Evolutionary conservation across 2,888 invertebrate species (phyloP).

Genomic region (Neoscelio sp.): DNA sequence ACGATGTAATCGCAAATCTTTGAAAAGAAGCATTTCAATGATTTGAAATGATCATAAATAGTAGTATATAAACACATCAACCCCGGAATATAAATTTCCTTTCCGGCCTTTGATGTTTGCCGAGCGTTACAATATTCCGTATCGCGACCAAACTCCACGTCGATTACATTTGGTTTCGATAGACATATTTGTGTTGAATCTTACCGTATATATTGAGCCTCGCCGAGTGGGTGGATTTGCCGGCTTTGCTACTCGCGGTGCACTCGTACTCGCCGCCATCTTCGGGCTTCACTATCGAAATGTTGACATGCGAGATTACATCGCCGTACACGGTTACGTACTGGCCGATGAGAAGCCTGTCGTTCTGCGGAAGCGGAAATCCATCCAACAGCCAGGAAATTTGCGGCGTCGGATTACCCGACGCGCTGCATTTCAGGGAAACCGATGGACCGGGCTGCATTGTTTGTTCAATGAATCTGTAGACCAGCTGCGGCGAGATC

Average conservation of each 20-base stretch:
- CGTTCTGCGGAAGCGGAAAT: slow-evolving; percentile 83
- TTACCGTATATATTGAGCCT: slow-evolving; percentile 85
- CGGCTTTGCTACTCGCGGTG: slow-evolving; percentile 84
- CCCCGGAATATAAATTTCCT: too few species aligned
- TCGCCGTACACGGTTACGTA: slow-evolving; percentile 84
- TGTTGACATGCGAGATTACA: slow-evolving; percentile 84
- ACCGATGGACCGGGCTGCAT: slow-evolving; percentile 84
- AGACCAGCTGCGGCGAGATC: slow-evolving; percentile 84
- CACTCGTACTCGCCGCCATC: slow-evolving; percentile 85
- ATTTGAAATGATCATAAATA: too few species aligned
- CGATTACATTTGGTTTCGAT: slow-evolving; percentile 39
- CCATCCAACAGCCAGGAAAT: slow-evolving; percentile 84
- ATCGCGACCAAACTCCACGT: too few species aligned
- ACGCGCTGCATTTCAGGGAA: slow-evolving; percentile 83
- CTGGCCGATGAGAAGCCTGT: slow-evolving; percentile 84
- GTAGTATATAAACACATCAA: too few species aligned
- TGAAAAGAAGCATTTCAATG: too few species aligned
- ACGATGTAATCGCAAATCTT: too few species aligned
- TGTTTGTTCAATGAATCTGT: slow-evolving; percentile 83
- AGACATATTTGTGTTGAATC: slow-evolving; percentile 55
- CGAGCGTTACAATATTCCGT: too few species aligned
- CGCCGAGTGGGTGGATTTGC: slow-evolving; percentile 83
- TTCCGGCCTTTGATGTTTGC: too few species aligned
- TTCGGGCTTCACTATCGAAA: slow-evolving; percentile 82
- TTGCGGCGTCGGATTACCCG: slow-evolving; percentile 84